Evolutionary conservation across 2,797 vertebrate genomes (phyloP).

Genomic region (Catamblyrhynchus diadema): DNA sequence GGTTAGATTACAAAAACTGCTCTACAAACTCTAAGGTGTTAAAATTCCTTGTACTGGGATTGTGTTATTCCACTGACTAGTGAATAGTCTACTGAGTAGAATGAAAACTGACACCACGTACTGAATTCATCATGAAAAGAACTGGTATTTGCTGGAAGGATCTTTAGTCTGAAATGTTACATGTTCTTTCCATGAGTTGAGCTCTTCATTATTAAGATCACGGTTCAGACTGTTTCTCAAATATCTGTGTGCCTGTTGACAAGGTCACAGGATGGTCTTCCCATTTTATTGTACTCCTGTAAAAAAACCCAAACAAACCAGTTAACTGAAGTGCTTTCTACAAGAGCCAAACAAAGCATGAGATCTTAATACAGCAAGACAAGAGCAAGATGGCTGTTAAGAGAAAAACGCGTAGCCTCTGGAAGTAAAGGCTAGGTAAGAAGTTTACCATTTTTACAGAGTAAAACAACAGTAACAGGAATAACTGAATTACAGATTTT

Average conservation of each 20-base stretch:
- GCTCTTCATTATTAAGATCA: neutral
- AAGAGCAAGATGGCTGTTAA: neutral
- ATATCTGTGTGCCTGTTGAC: neutral
- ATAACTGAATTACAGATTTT: neutral
- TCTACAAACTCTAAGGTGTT: neutral
- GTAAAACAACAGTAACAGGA: neutral
- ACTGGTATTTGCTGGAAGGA: neutral
- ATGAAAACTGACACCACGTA: neutral
- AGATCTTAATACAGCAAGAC: neutral
- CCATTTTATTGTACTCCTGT: slow-evolving; percentile 3
- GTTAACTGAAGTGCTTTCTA: neutral
- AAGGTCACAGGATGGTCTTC: neutral
- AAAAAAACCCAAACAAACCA: neutral
- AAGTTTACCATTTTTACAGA: neutral
- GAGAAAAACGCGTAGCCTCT: neutral
- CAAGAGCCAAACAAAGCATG: neutral
- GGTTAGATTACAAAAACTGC: neutral
- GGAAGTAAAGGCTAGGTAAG: neutral
- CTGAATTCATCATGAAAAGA: neutral
- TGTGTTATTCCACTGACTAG: neutral
- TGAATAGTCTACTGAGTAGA: neutral
- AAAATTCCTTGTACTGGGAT: neutral
- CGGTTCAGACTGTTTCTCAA: slow-evolving; percentile 17
- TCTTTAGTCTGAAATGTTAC: neutral
- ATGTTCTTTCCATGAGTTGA: neutral